Evolutionary conservation across 2,113 vertebrate species (phyloP), one percentile per base, ranked within the genome.

Genomic region (Theristicus caerulescens): DNA sequence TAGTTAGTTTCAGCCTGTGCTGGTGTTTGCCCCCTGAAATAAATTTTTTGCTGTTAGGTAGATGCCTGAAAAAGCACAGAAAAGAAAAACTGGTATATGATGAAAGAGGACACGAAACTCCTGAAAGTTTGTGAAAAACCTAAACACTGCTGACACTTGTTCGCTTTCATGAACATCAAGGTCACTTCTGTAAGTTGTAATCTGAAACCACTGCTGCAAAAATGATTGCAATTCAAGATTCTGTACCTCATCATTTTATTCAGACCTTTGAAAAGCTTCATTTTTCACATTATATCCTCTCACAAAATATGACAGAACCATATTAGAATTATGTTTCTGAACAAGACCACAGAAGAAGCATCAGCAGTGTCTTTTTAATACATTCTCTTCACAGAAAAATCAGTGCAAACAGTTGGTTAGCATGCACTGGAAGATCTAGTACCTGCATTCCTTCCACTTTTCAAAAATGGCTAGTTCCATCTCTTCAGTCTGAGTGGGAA

Each of bases 1-100:
- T 99, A 99, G 98, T 99, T 99, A 34, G 99, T 99, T 98, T 99
- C 99, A 83, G 99, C 99, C 90, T 99, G 99, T 17, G 99, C 98
- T 67, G 99, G 99, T 52, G 98, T 99, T 97, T 99, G 99, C 34
- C 99, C 99, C 97, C 99, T 99, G 98, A 92, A 98, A 90, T 21
- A 95, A 76, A 93, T 67, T 57, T 90, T 88, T 78, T 93, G 40
- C 54, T 69, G 71, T 89, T 97, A 96, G 90, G 25, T 3, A 55
- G 32, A 42, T 71, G 88, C 6, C 61, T 84, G 47, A 81, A 82
- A 92, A 95, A 88, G 40, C 31, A 73, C 7, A 86, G 31, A 78
- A 93, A 85, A 58, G 29, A 70, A 82, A 82, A 90, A 31, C 32
- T 66, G 20, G 8, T 24, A 25, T 8, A 66, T 32, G 19, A 82